Conservation (phyloP, 2,888 invertebrate genomes). For the Tenthredo mesomela region DNA sequence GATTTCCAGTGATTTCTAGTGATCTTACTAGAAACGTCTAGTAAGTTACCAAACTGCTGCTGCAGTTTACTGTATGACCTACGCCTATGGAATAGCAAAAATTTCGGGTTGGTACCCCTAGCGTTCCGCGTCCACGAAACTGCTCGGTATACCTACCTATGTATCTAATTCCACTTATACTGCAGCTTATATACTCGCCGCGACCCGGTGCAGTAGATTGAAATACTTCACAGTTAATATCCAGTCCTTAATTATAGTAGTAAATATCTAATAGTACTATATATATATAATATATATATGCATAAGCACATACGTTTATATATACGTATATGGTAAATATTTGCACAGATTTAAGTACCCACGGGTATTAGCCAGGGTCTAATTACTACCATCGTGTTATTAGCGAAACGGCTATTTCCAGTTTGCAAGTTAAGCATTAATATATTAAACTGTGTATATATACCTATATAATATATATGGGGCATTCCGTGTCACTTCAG, state of each 20-base stretch:
- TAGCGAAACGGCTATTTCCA: background rate
- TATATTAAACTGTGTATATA: background rate
- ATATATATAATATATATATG: background rate
- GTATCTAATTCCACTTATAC: background rate
- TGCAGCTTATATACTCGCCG: background rate
- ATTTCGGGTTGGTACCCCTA: too few relatives aligned
- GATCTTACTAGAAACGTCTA: too few relatives aligned
- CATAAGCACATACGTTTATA: background rate
- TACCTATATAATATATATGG: background rate
- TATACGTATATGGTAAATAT: background rate
- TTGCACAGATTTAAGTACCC: background rate
- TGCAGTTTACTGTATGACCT: too few relatives aligned
- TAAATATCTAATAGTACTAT: background rate
- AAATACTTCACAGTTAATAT: background rate
- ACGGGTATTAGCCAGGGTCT: background rate
- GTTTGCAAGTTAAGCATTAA: conserved; percentile 3
- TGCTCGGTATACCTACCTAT: background rate
- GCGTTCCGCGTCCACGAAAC: too few relatives aligned
- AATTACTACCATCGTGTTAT: conserved; percentile 14
- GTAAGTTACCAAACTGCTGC: too few relatives aligned
- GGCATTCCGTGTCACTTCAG: too few relatives aligned
- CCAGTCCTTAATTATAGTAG: background rate
- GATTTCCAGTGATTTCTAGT: too few relatives aligned
- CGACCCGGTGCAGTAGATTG: background rate
- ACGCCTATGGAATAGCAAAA: too few relatives aligned